Evolutionary conservation across 2,888 invertebrate species (phyloP).

Genomic region (Branchipolynoe longqiensis): DNA sequence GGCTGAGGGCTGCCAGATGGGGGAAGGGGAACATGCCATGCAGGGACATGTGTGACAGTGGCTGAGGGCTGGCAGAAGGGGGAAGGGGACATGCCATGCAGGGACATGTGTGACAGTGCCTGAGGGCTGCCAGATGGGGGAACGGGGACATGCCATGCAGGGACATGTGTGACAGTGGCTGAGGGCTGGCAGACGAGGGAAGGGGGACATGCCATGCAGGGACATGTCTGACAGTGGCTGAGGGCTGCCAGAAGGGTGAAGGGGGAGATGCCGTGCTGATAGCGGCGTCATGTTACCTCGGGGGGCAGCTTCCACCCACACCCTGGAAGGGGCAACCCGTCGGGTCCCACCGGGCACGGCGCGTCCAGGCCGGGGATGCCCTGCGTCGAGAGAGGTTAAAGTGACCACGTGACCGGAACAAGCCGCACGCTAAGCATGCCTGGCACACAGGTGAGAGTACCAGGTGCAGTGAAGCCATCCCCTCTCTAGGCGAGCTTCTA

Average conservation of each 20-base stretch:
- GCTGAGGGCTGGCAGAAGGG: too few species aligned
- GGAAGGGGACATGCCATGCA: not conserved
- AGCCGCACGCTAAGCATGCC: too few species aligned
- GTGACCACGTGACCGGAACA: not conserved
- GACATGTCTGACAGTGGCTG: too few species aligned
- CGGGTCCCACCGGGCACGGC: slow-evolving; percentile 97
- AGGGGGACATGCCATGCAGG: slow-evolving; percentile 34
- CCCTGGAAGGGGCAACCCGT: slow-evolving; percentile 96
- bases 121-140: not conserved
- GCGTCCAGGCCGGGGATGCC: slow-evolving; percentile 98
- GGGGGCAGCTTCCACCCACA: slow-evolving; percentile 94
- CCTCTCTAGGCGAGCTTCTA: too few species aligned
- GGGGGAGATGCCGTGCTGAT: slow-evolving; percentile 23
- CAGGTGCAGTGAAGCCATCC: too few species aligned
- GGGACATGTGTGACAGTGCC: not conserved
- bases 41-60: too few species aligned
- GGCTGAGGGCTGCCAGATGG: too few species aligned
- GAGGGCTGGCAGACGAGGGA: slow-evolving; percentile 11
- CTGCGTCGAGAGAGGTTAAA: slow-evolving; percentile 72
- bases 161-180: too few species aligned
- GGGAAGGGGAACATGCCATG: too few species aligned
- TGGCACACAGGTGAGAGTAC: too few species aligned
- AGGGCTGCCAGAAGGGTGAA: slow-evolving; percentile 57
- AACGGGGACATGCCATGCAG: too few species aligned
- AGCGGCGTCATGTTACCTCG: slow-evolving; percentile 45